Evolutionary conservation across 23 tunicate genomes (phyloP).

Genomic region (Phallusia fumigata): DNA sequence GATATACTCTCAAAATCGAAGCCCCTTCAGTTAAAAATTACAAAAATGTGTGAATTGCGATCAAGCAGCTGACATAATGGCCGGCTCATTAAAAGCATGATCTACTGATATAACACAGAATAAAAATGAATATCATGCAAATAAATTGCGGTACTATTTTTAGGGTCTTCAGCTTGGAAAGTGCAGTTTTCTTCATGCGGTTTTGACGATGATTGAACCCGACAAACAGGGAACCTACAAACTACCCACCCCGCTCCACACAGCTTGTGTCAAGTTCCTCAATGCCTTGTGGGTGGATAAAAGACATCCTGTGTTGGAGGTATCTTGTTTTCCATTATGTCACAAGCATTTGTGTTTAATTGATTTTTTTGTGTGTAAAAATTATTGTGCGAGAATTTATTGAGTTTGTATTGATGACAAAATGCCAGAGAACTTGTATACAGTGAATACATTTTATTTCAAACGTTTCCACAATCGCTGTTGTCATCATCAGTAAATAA

Average conservation of each 20-base stretch:
- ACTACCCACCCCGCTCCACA: slow-evolving; percentile 57
- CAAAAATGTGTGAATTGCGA: too few relatives aligned
- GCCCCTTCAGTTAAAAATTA: too few relatives aligned
- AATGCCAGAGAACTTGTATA: too few relatives aligned
- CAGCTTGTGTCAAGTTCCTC: slow-evolving; percentile 75
- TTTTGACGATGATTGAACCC: slow-evolving; percentile 50
- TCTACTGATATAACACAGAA: too few relatives aligned
- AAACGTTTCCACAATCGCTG: not conserved
- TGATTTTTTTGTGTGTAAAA: too few relatives aligned
- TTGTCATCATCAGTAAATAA: too few relatives aligned
- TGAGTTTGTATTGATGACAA: not conserved
- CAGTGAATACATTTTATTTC: too few relatives aligned
- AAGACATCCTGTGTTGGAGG: slow-evolving; percentile 71
- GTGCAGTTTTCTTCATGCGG: slow-evolving; percentile 69
- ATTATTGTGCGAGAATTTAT: not conserved
- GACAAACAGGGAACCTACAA: slow-evolving; percentile 55
- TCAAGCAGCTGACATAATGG: too few relatives aligned
- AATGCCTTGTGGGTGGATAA: slow-evolving; percentile 85
- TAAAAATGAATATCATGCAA: not conserved
- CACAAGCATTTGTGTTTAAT: not conserved
- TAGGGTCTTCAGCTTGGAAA: slow-evolving; percentile 75
- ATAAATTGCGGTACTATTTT: not conserved
- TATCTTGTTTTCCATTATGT: not conserved
- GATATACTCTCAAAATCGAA: too few relatives aligned
- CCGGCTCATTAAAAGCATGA: too few relatives aligned